A percentile compares a stretch with the other conserved stretches of the same genome.
Evolutionary conservation across 2,113 vertebrate genomes (phyloP).

Genomic region (Perca schrenkii): DNA sequence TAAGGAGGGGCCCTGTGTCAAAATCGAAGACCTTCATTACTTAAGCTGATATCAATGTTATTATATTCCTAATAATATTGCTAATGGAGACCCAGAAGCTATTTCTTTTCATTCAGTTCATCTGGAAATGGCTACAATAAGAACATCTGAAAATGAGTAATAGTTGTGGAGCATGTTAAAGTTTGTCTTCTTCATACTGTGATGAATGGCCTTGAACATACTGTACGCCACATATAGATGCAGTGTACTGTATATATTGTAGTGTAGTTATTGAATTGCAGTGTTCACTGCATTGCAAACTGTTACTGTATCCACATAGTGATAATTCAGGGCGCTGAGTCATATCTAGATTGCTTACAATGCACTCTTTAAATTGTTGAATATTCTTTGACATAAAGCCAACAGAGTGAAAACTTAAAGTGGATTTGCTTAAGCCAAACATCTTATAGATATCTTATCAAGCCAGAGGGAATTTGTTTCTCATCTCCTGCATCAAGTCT

Average conservation of each 20-base stretch:
- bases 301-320: not conserved
- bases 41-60: not conserved
- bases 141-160: not conserved
- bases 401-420: slow-evolving; percentile 13
- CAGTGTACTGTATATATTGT: not conserved
- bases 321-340: slow-evolving; percentile 29
- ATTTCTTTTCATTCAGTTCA: not conserved
- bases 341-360: slow-evolving; percentile 29
- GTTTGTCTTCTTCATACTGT: not conserved
- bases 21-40: not conserved
- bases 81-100: not conserved
- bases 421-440: slow-evolving; percentile 26
- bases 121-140: not conserved
- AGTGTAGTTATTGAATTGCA: slow-evolving; percentile 14
- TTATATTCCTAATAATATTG: not conserved
- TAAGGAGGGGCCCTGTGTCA: not conserved
- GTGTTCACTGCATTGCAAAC: slow-evolving; percentile 2
- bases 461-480: slow-evolving; percentile 10
- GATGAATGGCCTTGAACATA: not conserved
- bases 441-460: slow-evolving; percentile 20
- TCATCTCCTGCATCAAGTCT: slow-evolving; percentile 6
- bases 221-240: not conserved
- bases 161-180: not conserved
- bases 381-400: slow-evolving; percentile 18
- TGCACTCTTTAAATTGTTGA: slow-evolving; percentile 19